Conservation (phyloP, 2,888 invertebrate genomes). For the Callyntrura guangdongensis region DNA sequence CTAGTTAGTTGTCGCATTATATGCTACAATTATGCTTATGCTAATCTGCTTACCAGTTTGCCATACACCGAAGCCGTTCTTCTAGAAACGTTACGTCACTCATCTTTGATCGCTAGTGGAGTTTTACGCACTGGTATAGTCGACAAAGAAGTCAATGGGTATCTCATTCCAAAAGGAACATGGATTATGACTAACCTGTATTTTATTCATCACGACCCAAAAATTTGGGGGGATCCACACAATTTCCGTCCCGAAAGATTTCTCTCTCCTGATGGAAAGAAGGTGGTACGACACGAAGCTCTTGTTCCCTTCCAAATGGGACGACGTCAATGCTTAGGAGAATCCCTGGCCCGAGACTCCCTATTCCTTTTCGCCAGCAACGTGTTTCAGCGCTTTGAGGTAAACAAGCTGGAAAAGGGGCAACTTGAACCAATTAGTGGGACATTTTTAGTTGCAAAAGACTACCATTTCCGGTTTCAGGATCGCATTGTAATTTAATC, state of each 20-base stretch:
- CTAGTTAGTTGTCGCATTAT: no score
- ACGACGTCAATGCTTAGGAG: slow-evolving; percentile 31
- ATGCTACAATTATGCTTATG: no score
- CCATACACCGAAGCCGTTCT: slow-evolving; percentile 65
- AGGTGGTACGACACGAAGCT: background rate
- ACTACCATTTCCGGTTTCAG: background rate
- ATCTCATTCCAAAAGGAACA: slow-evolving; percentile 46
- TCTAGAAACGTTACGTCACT: slow-evolving; percentile 54
- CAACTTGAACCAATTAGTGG: background rate
- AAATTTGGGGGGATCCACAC: slow-evolving; percentile 54
- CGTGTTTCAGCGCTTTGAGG: background rate
- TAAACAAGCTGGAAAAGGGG: background rate
- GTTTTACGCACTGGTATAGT: slow-evolving; percentile 3
- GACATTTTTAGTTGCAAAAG: background rate
- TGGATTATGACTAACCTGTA: slow-evolving; percentile 63
- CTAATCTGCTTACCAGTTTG: no score
- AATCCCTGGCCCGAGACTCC: slow-evolving; percentile 16
- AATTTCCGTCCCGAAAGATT: slow-evolving; percentile 53
- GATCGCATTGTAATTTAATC: background rate
- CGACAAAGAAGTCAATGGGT: slow-evolving; percentile 46
- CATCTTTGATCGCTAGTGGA: slow-evolving; percentile 32
- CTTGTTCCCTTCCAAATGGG: slow-evolving; percentile 60
- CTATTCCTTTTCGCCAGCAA: background rate
- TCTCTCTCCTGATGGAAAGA: slow-evolving; percentile 54
- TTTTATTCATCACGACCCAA: slow-evolving; percentile 48